Percentiles rank a stretch among this genome's conserved stretches.
Evolutionary conservation across 1,140 invertebrate genomes (phyloP).

Genomic region (Bradysia coprophila): DNA sequence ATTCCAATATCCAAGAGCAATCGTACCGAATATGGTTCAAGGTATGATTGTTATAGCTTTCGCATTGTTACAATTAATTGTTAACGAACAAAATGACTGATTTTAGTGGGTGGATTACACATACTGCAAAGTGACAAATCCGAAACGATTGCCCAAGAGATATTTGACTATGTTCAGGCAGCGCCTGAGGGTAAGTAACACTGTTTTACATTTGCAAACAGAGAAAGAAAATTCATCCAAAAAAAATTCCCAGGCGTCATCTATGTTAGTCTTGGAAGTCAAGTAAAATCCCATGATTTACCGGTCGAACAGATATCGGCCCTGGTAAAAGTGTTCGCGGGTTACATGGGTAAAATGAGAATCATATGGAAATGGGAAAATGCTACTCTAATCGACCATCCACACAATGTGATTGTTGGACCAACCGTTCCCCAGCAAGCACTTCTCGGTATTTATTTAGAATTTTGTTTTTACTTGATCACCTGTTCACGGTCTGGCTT

Average conservation of each 20-base stretch:
- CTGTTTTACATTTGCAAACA: no score
- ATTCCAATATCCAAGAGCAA: conserved; percentile 34
- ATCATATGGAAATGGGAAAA: conserved; percentile 49
- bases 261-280: conserved; percentile 42
- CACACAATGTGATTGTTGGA: conserved; percentile 37
- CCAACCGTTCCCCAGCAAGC: conserved; percentile 55
- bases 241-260: no score
- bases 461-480: background rate
- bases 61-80: no score
- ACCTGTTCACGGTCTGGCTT: background rate
- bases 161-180: conserved; percentile 31
- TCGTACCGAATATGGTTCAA: conserved; percentile 33
- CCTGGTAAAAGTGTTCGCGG: conserved; percentile 31
- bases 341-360: conserved; percentile 28
- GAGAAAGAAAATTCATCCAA: no score
- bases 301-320: conserved; percentile 27
- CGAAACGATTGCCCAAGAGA: conserved; percentile 12
- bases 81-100: no score
- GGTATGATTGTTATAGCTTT: no score
- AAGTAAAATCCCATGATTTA: conserved; percentile 32
- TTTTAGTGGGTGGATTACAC: no score
- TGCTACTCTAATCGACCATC: conserved; percentile 25
- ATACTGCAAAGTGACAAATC: no score
- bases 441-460: conserved; percentile 27
- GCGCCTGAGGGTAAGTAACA: conserved; percentile 32